Evolutionary conservation across 2,888 invertebrate genomes (phyloP).

Genomic region (Ceraclea dissimilis): DNA sequence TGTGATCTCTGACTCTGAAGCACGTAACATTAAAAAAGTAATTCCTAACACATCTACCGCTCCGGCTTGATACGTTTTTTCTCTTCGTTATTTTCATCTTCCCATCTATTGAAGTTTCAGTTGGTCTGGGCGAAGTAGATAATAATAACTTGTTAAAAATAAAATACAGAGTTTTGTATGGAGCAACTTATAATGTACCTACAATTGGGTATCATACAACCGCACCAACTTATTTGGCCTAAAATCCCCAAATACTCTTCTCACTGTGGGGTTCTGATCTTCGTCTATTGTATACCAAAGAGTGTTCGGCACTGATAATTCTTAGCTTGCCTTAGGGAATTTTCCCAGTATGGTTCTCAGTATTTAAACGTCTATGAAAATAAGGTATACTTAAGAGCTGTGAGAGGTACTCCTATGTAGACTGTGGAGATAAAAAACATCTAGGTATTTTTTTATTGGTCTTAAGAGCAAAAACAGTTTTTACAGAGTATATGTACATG

Average conservation of each 20-base stretch:
- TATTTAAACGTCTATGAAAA: too few relatives aligned
- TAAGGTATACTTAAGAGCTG: too few relatives aligned
- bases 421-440: too few relatives aligned
- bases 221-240: not conserved
- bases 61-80: too few relatives aligned
- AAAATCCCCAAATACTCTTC: not conserved
- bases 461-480: too few relatives aligned
- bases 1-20: too few relatives aligned
- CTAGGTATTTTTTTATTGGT: too few relatives aligned
- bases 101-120: not conserved
- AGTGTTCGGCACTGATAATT: constrained; percentile 23
- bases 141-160: not conserved
- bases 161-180: too few relatives aligned
- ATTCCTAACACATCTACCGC: too few relatives aligned
- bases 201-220: not conserved
- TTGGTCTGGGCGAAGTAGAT: not conserved
- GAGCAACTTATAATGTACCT: not conserved
- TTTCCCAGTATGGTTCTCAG: not conserved
- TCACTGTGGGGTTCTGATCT: constrained; percentile 1
- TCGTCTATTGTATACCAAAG: constrained; percentile 10
- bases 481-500: too few relatives aligned
- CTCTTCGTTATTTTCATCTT: not conserved
- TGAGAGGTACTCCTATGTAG: too few relatives aligned
- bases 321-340: constrained; percentile 13
- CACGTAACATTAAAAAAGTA: not conserved